A percentile compares a stretch with the other conserved stretches of the same genome.
Conservation (phyloP, 2,113 vertebrate species). For the Trichechus manatus region DNA sequence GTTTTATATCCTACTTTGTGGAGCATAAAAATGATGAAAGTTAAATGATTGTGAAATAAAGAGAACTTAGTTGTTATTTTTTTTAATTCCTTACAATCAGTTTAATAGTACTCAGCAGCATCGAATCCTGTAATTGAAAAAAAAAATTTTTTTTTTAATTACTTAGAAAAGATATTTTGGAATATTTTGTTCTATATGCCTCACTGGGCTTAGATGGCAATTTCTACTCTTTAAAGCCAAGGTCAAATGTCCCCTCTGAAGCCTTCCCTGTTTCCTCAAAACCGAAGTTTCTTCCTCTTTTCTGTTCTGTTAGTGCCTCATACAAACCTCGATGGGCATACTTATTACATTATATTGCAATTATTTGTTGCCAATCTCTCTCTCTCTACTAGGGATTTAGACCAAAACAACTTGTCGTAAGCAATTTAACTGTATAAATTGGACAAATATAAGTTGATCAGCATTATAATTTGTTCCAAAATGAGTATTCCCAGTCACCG, state of each 20-base stretch:
- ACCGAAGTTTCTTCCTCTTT: background rate
- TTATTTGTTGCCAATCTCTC: background rate
- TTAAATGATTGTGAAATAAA: conserved; percentile 38
- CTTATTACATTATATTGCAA: background rate
- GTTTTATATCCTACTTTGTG: conserved; percentile 47
- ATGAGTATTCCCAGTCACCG: background rate
- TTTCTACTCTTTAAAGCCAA: background rate
- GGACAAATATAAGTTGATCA: background rate
- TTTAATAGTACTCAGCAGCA: background rate
- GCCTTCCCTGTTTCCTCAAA: background rate
- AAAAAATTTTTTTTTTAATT: background rate
- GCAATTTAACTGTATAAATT: conserved; percentile 38
- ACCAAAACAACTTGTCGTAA: conserved; percentile 3
- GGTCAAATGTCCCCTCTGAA: background rate
- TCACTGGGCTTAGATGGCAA: background rate
- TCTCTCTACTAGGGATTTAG: conserved; percentile 13
- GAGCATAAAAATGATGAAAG: conserved; percentile 66
- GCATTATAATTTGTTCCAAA: background rate
- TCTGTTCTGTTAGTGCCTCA: background rate
- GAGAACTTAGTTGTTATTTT: background rate
- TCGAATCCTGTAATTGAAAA: background rate
- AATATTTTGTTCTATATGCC: background rate
- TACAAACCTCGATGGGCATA: background rate
- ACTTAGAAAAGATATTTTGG: background rate
- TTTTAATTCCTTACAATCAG: background rate